Evolutionary conservation across 2,113 vertebrate genomes (phyloP), one percentile per base, ranked within the genome.

Genomic region (Catharus bicknelli): DNA sequence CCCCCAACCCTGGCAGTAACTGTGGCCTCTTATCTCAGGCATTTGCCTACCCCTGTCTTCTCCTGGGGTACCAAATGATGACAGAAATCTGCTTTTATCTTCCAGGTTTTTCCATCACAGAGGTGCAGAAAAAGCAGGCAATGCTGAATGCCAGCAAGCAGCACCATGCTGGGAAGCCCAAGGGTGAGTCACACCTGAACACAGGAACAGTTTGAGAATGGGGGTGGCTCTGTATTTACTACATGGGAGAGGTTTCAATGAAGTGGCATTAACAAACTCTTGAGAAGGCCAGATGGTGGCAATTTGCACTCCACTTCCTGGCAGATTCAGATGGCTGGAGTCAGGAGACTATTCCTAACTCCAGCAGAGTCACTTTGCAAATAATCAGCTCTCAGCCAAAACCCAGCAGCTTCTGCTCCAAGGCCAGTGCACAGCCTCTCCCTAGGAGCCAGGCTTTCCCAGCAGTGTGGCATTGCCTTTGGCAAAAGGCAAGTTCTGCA

Each of bases 91-190:
- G 1, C 79, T 88, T 88, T 79, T 48, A 12, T 72, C 73, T 68
- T 73, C 34, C 92, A 99, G 99, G 99, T 45, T 99, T 99, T 89
- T 98, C 98, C 66, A 98, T 99, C 91, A 99, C 99, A 1, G 99
- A 99, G 78, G 96, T 99, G 86, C 99, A 99, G 94, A 99, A 99
- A 96, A 99, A 99, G 94, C 99, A 99, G 96, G 99, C 99, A 45
- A 99, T 99, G 99, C 91, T 99, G 91, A 99, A 99, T 9, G 99
- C 98, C 88, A 98, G 97, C 96, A 99, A 98, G 97, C 98, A 98
- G 92, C 98, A 98, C 82, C 98, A 97, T 11, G 90, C 97, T 23
- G 98, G 98, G 85, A 99, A 99, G 96, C 98, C 99, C 69, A 99
- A 99, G 98, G 98, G 99, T 99, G 97, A 95, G 92, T 89, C 26